A percentile compares a stretch with the other conserved stretches of the same genome.
Conservation (phyloP, 1,140 invertebrate species). For the Brachionus sp. region DNA sequence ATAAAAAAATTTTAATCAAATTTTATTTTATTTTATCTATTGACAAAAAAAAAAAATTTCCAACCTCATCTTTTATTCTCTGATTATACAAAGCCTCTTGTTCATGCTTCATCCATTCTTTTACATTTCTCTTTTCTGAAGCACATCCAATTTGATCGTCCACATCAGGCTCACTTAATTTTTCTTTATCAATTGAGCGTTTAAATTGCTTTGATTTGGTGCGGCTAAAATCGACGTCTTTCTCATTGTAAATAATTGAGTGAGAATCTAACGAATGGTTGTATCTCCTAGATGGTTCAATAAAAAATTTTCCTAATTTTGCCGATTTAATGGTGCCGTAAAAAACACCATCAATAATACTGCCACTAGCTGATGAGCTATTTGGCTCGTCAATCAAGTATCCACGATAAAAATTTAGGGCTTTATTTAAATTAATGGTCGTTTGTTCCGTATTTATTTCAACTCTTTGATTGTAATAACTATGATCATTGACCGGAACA, state of each 20-base stretch:
- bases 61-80: not conserved
- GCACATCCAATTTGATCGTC: not conserved
- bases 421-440: not conserved
- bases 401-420: constrained; percentile 21
- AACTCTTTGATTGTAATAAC: not conserved
- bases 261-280: constrained; percentile 8
- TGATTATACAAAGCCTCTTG: constrained; percentile 23
- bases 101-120: constrained; percentile 36
- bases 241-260: constrained; percentile 35
- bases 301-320: constrained; percentile 33
- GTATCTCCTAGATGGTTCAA: constrained; percentile 3
- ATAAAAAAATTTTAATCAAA: no score
- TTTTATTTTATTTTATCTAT: not conserved
- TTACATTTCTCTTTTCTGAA: not conserved
- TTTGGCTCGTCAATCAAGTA: constrained; percentile 19
- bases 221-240: not conserved
- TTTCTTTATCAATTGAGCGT: not conserved
- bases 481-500: not conserved
- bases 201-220: not conserved
- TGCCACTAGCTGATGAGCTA: constrained; percentile 29
- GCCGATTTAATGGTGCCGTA: constrained; percentile 22
- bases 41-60: not conserved
- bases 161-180: not conserved
- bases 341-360: constrained; percentile 40
- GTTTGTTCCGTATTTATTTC: not conserved